Conservation (phyloP, 37 sponge, comb jelly and placozoan genomes). For the Aplysina aerophoba region DNA sequence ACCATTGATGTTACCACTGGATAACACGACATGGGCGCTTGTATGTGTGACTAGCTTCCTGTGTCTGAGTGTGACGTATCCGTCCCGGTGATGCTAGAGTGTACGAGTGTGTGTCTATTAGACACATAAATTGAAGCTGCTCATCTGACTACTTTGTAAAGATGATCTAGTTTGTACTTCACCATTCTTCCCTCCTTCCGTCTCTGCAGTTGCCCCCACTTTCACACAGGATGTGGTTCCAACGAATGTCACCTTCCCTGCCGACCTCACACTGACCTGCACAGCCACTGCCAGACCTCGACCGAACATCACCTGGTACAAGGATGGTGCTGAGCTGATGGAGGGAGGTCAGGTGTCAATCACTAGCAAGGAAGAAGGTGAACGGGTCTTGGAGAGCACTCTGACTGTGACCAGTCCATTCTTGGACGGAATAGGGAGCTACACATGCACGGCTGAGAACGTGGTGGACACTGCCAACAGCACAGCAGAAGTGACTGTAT, state of each 20-base stretch:
- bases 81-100: no score
- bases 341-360: slow-evolving; percentile 11
- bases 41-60: no score
- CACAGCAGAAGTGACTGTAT: slow-evolving; percentile 1
- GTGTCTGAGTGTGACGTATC: no score
- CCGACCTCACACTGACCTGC: slow-evolving; percentile 36
- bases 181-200: no score
- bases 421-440: slow-evolving; percentile 42
- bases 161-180: no score
- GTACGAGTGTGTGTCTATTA: no score
- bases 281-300: slow-evolving; percentile 50
- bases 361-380: neutral
- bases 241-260: slow-evolving; percentile 7
- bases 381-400: slow-evolving; percentile 7
- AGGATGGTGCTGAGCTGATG: slow-evolving; percentile 29
- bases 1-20: no score
- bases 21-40: no score
- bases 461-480: neutral
- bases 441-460: slow-evolving; percentile 57
- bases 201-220: slow-evolving; percentile 43
- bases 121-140: no score
- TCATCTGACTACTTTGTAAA: no score
- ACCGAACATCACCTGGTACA: slow-evolving; percentile 67
- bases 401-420: neutral
- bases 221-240: neutral